These are phyloP conservation scores for Trichoplusia ni DNA, from an alignment of 1,140 invertebrate genomes.

Conservation along the genomic window DNA sequence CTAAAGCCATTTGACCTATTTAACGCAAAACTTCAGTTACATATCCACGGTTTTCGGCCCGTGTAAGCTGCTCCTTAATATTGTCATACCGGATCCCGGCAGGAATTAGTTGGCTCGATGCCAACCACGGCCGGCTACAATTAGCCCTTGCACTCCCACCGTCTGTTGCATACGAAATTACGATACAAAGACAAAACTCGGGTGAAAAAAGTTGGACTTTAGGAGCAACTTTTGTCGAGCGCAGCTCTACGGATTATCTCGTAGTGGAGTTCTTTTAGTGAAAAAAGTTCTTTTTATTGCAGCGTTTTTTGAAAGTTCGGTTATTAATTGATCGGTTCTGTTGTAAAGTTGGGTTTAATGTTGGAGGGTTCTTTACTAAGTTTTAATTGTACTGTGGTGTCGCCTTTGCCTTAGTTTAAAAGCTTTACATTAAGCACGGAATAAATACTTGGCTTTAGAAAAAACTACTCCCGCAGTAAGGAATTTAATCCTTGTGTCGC, in stretches of 20 bases:
- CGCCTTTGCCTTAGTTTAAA: too few species aligned
- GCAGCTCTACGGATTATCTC: conserved; percentile 12
- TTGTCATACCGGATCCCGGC: conserved; percentile 19
- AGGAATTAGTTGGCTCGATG: conserved; percentile 32
- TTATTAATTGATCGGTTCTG: conserved; percentile 8
- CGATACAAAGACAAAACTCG: conserved; percentile 31
- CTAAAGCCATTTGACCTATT: not conserved
- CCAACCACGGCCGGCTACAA: conserved; percentile 32
- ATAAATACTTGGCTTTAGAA: too few species aligned
- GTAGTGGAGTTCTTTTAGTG: not conserved
- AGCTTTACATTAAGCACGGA: too few species aligned
- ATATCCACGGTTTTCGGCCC: conserved; percentile 5
- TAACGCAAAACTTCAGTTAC: not conserved
- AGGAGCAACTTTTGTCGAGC: conserved; percentile 9
- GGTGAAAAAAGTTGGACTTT: conserved; percentile 12
- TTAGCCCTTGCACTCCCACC: conserved; percentile 31
- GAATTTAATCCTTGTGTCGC: too few species aligned
- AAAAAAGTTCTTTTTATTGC: not conserved
- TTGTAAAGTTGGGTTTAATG: not conserved
- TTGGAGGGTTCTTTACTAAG: not conserved
- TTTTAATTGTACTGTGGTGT: not conserved
- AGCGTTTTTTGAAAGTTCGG: not conserved
- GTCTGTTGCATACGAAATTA: conserved; percentile 31
- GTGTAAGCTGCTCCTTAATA: conserved; percentile 23
- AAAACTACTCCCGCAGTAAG: too few species aligned